These are phyloP conservation scores for Philereme vetulata DNA, from an alignment of 2,888 invertebrate genomes.

Conservation along the genomic window DNA sequence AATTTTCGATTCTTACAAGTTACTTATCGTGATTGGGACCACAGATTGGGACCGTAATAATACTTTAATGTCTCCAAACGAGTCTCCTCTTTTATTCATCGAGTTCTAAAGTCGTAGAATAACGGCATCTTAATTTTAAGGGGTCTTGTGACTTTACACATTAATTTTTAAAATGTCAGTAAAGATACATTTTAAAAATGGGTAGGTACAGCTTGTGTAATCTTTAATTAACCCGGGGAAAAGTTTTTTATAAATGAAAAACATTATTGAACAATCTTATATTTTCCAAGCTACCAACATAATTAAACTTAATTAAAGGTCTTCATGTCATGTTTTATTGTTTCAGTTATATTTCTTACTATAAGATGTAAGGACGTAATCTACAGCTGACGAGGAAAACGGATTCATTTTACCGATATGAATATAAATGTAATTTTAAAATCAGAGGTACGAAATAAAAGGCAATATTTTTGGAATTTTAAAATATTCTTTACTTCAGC, in stretches of 20 bases:
- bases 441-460: constrained; percentile 24
- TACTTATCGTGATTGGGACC: constrained; percentile 38
- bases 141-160: constrained; percentile 26
- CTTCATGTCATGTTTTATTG: constrained; percentile 29
- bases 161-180: constrained; percentile 29
- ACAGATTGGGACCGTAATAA: constrained; percentile 36
- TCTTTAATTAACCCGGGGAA: background rate
- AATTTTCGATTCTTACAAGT: constrained; percentile 14
- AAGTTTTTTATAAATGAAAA: too few relatives aligned
- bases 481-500: constrained; percentile 27
- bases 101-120: constrained; percentile 38
- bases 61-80: constrained; percentile 33
- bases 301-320: too few relatives aligned
- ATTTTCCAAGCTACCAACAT: too few relatives aligned
- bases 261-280: too few relatives aligned
- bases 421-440: background rate
- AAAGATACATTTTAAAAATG: background rate
- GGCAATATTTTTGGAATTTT: constrained; percentile 27
- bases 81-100: constrained; percentile 38
- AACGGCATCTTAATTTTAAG: constrained; percentile 36
- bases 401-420: constrained; percentile 35
- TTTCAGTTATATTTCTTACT: constrained; percentile 78
- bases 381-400: constrained; percentile 49
- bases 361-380: constrained; percentile 43
- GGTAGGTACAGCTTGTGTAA: background rate